Evolutionary conservation across 2,888 invertebrate species (phyloP).

Genomic region (Drosophila melanocephala): DNA sequence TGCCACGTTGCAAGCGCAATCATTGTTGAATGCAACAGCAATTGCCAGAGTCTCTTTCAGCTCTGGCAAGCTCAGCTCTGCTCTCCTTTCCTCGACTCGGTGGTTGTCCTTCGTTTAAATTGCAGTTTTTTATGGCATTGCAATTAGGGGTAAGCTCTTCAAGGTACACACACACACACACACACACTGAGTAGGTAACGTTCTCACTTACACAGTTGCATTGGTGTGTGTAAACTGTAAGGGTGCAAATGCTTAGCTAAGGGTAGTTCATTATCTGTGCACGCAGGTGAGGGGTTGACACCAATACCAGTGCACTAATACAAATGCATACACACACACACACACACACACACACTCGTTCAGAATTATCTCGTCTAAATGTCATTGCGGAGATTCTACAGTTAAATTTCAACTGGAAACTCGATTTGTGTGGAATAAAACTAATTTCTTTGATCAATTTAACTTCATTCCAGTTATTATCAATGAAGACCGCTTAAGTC

Average conservation of each 20-base stretch:
- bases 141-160: conserved; percentile 82
- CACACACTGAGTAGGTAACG: conserved; percentile 27
- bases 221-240: conserved; percentile 32
- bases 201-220: conserved; percentile 39
- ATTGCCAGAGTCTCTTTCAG: conserved; percentile 44
- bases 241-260: conserved; percentile 51
- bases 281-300: conserved; percentile 56
- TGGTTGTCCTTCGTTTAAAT: conserved; percentile 82
- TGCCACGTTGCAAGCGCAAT: conserved; percentile 64
- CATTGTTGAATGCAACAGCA: conserved; percentile 67
- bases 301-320: conserved; percentile 19
- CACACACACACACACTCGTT: background rate
- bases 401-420: background rate
- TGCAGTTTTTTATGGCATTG: conserved; percentile 80
- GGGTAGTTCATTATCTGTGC: conserved; percentile 67
- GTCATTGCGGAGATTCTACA: background rate
- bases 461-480: no score
- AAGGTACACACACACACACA: conserved; percentile 26
- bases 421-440: background rate
- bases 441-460: conserved; percentile 2
- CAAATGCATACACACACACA: conserved; percentile 5
- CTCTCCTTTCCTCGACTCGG: conserved; percentile 28
- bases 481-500: background rate
- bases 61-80: conserved; percentile 28
- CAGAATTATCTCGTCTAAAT: conserved; percentile 2